These are phyloP conservation scores for Ceratoteleas bidentatus DNA, from an alignment of 1,140 invertebrate genomes.

Conservation along the genomic window DNA sequence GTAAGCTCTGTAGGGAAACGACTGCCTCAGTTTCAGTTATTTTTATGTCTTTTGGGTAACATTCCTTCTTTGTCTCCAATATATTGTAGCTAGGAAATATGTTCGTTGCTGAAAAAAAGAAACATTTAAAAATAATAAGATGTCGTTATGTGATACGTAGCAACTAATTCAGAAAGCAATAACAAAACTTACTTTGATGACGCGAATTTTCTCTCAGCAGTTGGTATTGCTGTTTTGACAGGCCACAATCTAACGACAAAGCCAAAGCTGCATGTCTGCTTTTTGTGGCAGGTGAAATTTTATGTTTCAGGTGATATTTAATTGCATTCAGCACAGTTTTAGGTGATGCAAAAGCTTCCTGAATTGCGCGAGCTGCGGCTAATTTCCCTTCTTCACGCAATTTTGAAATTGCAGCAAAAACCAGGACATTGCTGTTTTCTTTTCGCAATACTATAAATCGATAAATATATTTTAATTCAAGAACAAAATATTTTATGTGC, in stretches of 20 bases:
- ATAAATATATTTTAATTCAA: not conserved
- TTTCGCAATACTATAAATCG: not conserved
- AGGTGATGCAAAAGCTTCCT: constrained; percentile 4
- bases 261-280: constrained; percentile 4
- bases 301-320: constrained; percentile 4
- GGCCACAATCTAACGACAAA: constrained; percentile 1
- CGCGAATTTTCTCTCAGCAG: not conserved
- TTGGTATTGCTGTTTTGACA: constrained; percentile 3
- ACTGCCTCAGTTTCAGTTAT: constrained; percentile 5
- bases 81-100: not conserved
- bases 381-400: constrained; percentile 1
- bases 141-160: not conserved
- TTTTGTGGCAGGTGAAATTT: not conserved
- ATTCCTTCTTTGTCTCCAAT: constrained; percentile 1
- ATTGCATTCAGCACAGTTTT: constrained; percentile 3
- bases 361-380: not conserved
- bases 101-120: constrained; percentile 2
- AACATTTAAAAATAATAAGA: constrained; percentile 1
- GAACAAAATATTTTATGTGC: not conserved
- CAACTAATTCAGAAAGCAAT: not conserved
- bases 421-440: constrained; percentile 6
- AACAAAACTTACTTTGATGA: constrained; percentile 3
- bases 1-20: not conserved
- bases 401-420: constrained; percentile 2
- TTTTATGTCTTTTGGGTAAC: constrained; percentile 5